Conservation (phyloP, 2,888 invertebrate species). For the Himalopsyche anomala region DNA sequence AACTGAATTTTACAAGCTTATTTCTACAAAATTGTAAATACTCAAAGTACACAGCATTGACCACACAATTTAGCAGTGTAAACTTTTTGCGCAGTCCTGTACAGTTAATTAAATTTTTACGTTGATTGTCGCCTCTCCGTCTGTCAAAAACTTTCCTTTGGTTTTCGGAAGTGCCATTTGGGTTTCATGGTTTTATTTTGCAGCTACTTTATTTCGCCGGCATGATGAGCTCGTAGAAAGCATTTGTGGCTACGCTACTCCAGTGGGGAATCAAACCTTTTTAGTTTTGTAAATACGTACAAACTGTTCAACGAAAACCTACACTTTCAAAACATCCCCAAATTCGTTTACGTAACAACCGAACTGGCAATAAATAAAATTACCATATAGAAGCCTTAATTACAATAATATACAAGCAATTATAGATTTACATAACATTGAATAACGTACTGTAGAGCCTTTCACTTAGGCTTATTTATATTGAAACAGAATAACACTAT, state of each 20-base stretch:
- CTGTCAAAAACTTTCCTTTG: slow-evolving; percentile 4
- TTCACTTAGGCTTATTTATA: too few species aligned
- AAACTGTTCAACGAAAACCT: background rate
- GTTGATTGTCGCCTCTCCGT: slow-evolving; percentile 6
- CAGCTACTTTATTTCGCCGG: background rate
- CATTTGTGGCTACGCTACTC: slow-evolving; percentile 7
- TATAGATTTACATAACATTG: too few species aligned
- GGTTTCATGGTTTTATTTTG: slow-evolving; percentile 12
- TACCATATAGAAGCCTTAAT: background rate
- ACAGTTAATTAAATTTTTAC: background rate
- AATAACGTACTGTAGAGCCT: too few species aligned
- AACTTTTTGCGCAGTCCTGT: too few species aligned
- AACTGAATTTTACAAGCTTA: too few species aligned
- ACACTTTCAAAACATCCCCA: background rate
- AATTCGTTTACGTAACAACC: background rate
- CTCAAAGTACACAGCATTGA: too few species aligned
- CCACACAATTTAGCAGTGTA: too few species aligned
- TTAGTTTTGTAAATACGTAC: background rate
- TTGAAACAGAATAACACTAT: too few species aligned
- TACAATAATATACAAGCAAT: too few species aligned
- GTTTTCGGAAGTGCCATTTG: slow-evolving; percentile 4
- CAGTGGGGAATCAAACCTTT: slow-evolving; percentile 15
- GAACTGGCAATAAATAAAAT: background rate
- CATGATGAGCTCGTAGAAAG: slow-evolving; percentile 29
- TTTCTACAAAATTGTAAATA: too few species aligned